Evolutionary conservation across 2,888 invertebrate species (phyloP).

Genomic region (Lycia hirtaria): DNA sequence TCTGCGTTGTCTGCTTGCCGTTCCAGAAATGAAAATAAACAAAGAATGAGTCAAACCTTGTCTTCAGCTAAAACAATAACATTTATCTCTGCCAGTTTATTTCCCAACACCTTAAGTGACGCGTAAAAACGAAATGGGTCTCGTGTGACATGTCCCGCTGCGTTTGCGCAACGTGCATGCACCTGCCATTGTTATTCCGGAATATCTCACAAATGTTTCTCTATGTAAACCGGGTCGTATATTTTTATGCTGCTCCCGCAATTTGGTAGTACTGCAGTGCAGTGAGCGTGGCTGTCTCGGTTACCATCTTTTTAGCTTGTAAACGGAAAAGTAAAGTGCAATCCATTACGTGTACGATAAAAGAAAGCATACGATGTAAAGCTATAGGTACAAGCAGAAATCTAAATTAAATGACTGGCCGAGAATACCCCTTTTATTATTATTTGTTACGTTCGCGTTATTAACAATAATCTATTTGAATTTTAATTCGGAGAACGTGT

Average conservation of each 20-base stretch:
- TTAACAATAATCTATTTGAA: too few species aligned
- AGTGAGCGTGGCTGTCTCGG: neutral
- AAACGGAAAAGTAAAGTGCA: neutral
- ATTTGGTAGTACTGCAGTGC: conserved; percentile 17
- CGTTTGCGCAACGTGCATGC: conserved; percentile 22
- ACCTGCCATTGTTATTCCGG: conserved; percentile 24
- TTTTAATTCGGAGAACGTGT: too few species aligned
- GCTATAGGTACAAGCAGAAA: too few species aligned
- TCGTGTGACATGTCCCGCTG: conserved; percentile 6
- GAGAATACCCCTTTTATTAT: too few species aligned
- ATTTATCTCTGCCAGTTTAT: conserved; percentile 11
- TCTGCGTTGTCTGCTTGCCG: neutral
- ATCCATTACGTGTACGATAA: too few species aligned
- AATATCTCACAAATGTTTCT: conserved; percentile 9
- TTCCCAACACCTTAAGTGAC: neutral
- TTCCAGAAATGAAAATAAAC: neutral
- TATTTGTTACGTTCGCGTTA: too few species aligned
- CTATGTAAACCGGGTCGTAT: conserved; percentile 25
- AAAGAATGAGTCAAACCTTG: neutral
- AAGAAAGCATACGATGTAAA: too few species aligned
- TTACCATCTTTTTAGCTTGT: neutral
- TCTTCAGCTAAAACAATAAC: conserved; percentile 14
- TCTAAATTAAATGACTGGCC: too few species aligned
- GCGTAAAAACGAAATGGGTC: conserved; percentile 6
- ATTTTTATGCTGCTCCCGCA: conserved; percentile 21